These are phyloP conservation scores for Endotricha flammealis DNA, from an alignment of 2,888 invertebrate species.

Conservation along the genomic window DNA sequence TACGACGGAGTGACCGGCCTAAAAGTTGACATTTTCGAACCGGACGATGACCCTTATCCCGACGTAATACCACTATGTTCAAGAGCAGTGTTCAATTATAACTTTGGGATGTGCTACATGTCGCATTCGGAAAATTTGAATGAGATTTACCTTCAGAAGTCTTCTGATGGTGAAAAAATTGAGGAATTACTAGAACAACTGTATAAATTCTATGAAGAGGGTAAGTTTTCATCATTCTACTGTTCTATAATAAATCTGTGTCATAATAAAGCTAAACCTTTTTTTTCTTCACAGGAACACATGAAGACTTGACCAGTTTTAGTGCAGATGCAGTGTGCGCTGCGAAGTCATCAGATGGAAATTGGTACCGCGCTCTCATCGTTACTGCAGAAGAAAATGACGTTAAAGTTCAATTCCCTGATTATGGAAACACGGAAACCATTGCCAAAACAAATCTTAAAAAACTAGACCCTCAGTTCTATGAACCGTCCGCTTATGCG, in stretches of 20 bases:
- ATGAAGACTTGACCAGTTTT: slow-evolving; percentile 55
- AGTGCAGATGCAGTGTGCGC: slow-evolving; percentile 79
- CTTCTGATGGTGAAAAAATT: slow-evolving; percentile 64
- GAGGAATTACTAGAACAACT: slow-evolving; percentile 77
- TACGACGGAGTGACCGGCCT: slow-evolving; percentile 71
- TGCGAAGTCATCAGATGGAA: slow-evolving; percentile 79
- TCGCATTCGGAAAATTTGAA: slow-evolving; percentile 77
- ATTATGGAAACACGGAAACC: slow-evolving; percentile 84
- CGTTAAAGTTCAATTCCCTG: slow-evolving; percentile 78
- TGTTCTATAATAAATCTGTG: not conserved
- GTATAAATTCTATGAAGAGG: slow-evolving; percentile 75
- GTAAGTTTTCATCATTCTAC: too few species aligned
- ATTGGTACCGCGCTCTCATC: slow-evolving; percentile 85
- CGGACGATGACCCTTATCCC: slow-evolving; percentile 75
- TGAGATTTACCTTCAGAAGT: slow-evolving; percentile 81
- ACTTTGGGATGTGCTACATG: slow-evolving; percentile 77
- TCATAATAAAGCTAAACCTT: not conserved
- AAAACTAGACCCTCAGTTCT: slow-evolving; percentile 65
- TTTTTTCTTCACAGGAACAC: slow-evolving; percentile 41
- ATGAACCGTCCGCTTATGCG: slow-evolving; percentile 56
- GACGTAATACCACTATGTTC: slow-evolving; percentile 77
- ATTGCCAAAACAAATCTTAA: slow-evolving; percentile 65
- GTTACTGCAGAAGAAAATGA: slow-evolving; percentile 54
- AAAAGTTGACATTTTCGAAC: slow-evolving; percentile 68
- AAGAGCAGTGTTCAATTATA: slow-evolving; percentile 79